phyloP scores from a whole-genome alignment of 1,140 invertebrate species.

The Anastatus disparis region DNA sequence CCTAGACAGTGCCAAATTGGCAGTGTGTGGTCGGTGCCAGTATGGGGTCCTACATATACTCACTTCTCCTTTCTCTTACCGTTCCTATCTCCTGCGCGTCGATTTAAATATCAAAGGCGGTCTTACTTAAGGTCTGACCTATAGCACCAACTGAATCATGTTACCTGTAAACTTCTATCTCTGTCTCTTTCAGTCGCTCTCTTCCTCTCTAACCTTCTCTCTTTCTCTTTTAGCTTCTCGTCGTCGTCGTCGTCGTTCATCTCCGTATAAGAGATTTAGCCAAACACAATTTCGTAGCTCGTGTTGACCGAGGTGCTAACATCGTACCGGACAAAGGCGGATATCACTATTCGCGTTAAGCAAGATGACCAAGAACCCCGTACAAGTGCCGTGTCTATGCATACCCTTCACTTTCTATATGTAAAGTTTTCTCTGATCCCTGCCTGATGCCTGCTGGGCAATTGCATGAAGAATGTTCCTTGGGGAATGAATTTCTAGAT shows the following conservation, averaged over 20 bases:
- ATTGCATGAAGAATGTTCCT: neutral
- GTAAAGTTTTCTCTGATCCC: no score
- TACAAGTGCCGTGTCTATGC: no score
- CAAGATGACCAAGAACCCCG: neutral
- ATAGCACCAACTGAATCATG: slow-evolving; percentile 68
- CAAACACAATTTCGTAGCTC: slow-evolving; percentile 58
- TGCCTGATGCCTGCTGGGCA: neutral
- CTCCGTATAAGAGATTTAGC: slow-evolving; percentile 56
- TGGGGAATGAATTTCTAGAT: neutral
- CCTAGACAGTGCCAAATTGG: slow-evolving; percentile 56
- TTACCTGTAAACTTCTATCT: slow-evolving; percentile 55
- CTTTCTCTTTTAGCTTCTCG: neutral
- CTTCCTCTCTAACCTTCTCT: neutral
- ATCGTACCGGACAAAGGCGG: slow-evolving; percentile 53
- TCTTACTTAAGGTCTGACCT: slow-evolving; percentile 62
- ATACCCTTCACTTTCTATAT: no score
- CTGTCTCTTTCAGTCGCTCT: neutral
- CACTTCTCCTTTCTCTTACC: neutral
- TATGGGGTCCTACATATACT: slow-evolving; percentile 1
- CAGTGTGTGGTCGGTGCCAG: slow-evolving; percentile 53
- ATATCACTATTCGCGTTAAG: slow-evolving; percentile 34
- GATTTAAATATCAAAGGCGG: slow-evolving; percentile 69
- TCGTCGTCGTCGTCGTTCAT: neutral
- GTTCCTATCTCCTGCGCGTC: slow-evolving; percentile 25
- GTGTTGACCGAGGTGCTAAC: slow-evolving; percentile 61